Percentiles rank a stretch among this genome's conserved stretches.
Conservation (phyloP, 2,797 vertebrate species). For the Darevskia nairensis region DNA sequence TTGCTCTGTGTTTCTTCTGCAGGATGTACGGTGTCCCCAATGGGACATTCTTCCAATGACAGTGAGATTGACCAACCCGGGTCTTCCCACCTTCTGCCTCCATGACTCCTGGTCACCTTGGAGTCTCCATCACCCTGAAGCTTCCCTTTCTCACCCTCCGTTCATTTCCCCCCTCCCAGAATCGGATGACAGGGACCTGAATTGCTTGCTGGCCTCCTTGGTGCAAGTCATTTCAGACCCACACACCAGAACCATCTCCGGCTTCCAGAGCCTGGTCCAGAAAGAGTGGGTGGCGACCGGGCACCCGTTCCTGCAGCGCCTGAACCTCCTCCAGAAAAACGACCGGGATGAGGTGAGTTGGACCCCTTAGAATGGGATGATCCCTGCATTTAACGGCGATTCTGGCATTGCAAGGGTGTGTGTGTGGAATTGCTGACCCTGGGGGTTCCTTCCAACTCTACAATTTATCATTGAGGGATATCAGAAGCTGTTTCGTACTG, state of each 20-base stretch:
- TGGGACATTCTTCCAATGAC: background rate
- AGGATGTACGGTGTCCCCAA: no score
- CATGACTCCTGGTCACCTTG: background rate
- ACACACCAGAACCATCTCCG: constrained; percentile 81
- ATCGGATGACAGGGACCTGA: constrained; percentile 88
- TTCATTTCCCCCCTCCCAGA: constrained; percentile 78
- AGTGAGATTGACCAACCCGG: background rate
- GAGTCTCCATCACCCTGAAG: background rate
- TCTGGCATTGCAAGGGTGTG: no score
- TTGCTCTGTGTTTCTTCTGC: constrained; percentile 29
- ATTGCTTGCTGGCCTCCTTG: constrained; percentile 90
- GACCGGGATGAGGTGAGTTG: constrained; percentile 85
- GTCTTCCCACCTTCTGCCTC: no score
- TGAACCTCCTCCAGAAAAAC: constrained; percentile 82
- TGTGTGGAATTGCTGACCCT: no score
- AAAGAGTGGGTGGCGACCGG: constrained; percentile 93
- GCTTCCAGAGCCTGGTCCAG: constrained; percentile 94
- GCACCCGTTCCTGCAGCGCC: constrained; percentile 89
- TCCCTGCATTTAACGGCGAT: no score
- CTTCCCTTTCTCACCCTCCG: constrained; percentile 2
- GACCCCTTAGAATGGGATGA: no score
- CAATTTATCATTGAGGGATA: no score
- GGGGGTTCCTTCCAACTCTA: no score
- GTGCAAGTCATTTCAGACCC: constrained; percentile 93
- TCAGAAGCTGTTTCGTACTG: no score